These are phyloP conservation scores for Pycnonotus jocosus DNA, from an alignment of 2,113 vertebrate genomes.

Conservation along the genomic window DNA sequence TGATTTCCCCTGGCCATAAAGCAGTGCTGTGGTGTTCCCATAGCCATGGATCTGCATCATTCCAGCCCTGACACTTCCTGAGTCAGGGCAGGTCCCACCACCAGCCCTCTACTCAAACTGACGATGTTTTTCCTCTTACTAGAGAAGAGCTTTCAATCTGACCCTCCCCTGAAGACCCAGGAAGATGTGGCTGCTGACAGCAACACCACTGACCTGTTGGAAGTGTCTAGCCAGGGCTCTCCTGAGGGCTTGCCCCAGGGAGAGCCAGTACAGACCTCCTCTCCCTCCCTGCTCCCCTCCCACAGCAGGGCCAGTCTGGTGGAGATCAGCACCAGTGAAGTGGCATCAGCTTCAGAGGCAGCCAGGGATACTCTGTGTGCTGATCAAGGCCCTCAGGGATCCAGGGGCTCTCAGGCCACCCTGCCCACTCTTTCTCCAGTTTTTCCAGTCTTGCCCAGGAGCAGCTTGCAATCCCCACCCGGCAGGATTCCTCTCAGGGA, in stretches of 20 bases:
- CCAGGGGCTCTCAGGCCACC: rapidly evolving
- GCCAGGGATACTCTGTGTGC: rapidly evolving
- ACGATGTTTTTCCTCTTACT: neutral
- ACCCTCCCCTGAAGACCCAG: neutral
- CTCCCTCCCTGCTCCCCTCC: neutral
- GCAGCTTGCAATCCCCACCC: rapidly evolving
- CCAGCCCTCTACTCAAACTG: neutral
- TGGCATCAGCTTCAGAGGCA: rapidly evolving
- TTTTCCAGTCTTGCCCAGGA: neutral
- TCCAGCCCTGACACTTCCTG: neutral
- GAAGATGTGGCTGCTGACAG: conserved; percentile 2
- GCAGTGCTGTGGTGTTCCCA: neutral
- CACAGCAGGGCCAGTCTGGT: rapidly evolving
- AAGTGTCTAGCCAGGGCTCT: neutral
- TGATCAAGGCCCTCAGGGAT: rapidly evolving
- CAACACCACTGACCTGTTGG: neutral
- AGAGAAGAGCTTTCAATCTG: neutral
- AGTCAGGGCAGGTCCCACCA: neutral
- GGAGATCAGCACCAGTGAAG: neutral
- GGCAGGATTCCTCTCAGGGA: neutral
- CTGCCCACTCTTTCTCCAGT: neutral
- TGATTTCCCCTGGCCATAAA: neutral
- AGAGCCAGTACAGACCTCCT: neutral
- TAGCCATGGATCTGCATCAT: neutral
- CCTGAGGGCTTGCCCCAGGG: rapidly evolving